Conservation (phyloP, 2,113 vertebrate species). For the Pungitius pungitius region DNA sequence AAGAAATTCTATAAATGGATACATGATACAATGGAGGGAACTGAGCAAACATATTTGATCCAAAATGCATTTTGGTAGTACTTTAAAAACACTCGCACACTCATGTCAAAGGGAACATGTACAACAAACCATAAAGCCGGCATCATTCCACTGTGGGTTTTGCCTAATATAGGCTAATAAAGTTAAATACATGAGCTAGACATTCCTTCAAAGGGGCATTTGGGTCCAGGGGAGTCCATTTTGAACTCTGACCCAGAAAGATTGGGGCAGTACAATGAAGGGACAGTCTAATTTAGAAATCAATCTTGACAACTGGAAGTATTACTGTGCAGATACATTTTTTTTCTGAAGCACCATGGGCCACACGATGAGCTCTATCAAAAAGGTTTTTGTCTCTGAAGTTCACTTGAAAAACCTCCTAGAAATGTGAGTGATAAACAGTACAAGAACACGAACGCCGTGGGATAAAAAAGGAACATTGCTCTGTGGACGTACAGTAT, state of each 20-base stretch:
- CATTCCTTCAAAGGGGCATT: slow-evolving; percentile 47
- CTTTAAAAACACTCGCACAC: slow-evolving; percentile 70
- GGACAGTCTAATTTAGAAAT: neutral
- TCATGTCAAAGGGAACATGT: slow-evolving; percentile 64
- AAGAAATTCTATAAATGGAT: slow-evolving; percentile 12
- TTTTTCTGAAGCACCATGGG: slow-evolving; percentile 64
- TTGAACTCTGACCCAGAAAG: slow-evolving; percentile 39
- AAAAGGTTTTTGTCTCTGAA: slow-evolving; percentile 21
- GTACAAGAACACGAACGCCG: neutral
- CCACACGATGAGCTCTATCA: slow-evolving; percentile 35
- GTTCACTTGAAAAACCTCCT: slow-evolving; percentile 10
- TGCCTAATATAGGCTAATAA: slow-evolving; percentile 79
- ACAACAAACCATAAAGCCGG: slow-evolving; percentile 67
- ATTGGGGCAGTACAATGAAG: slow-evolving; percentile 21
- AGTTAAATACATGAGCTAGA: slow-evolving; percentile 52
- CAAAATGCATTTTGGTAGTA: slow-evolving; percentile 56
- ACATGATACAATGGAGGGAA: slow-evolving; percentile 24
- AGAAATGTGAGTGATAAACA: neutral
- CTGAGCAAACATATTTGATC: slow-evolving; percentile 17
- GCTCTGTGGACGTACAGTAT: slow-evolving; percentile 8
- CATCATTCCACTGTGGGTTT: slow-evolving; percentile 51
- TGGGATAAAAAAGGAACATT: neutral
- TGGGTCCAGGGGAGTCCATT: slow-evolving; percentile 49
- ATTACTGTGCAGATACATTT: slow-evolving; percentile 38
- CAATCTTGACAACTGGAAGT: slow-evolving; percentile 27